phyloP scores from a whole-genome alignment of 2,113 vertebrate species.

The Gila orcuttii region DNA sequence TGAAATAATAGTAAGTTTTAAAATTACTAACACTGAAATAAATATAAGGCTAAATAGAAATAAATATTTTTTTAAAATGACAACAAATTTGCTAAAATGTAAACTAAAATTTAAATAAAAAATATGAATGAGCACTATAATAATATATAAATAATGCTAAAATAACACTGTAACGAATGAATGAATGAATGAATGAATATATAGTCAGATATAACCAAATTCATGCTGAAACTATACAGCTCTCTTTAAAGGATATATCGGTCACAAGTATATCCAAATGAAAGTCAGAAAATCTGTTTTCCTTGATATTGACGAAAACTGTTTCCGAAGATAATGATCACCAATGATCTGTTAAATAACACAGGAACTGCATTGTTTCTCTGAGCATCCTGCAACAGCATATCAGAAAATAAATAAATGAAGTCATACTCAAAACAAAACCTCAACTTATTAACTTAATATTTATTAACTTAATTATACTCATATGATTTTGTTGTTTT shows the following conservation, averaged over 20 bases:
- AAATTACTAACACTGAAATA: too few species aligned
- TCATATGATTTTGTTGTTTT: neutral
- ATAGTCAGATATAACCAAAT: too few species aligned
- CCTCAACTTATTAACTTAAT: neutral
- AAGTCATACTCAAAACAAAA: neutral
- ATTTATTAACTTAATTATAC: neutral
- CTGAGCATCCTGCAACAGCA: neutral
- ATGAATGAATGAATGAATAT: neutral
- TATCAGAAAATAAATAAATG: neutral
- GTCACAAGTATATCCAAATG: neutral
- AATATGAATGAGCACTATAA: neutral
- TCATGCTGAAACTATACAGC: neutral
- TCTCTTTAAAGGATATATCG: neutral
- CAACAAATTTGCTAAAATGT: neutral
- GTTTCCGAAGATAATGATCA: neutral
- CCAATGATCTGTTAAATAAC: conserved; percentile 23
- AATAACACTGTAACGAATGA: neutral
- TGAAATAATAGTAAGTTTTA: too few species aligned
- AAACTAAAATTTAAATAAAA: neutral
- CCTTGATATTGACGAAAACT: neutral
- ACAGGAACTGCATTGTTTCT: conserved; percentile 22
- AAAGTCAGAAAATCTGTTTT: neutral
- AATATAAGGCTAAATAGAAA: too few species aligned
- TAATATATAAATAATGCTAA: neutral
- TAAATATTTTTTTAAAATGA: too few species aligned